Evolutionary conservation across 2,888 invertebrate species (phyloP), one percentile per base, ranked within the genome.

Genomic region (Ptilodon capucinus): DNA sequence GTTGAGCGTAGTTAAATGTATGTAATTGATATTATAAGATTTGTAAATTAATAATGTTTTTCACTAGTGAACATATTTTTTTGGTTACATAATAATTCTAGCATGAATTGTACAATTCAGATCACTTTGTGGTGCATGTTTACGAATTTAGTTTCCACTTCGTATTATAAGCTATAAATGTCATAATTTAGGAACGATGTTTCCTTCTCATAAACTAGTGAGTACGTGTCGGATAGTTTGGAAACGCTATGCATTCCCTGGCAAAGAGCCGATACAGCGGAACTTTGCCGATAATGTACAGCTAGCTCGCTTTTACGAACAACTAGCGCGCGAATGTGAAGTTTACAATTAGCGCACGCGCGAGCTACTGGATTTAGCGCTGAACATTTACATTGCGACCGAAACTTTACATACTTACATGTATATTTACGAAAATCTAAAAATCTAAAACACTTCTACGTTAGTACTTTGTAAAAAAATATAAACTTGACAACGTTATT

Each of bases 251-350:
- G 49, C 51, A 59, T 57, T 54, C 53, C 50, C 44, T 45, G 38
- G 38, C 38, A 50, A 53, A 58, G 60, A 46, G 54, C 57, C 43
- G 53, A 65, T 60, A 52, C 53, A 53, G 60, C 54, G 48, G 42
- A 68, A 73, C 64, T 69, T 64, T 58, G 63, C 63, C 67, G 62
- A 71, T 70, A 69, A 64, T 60, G 58, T 64, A 58, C 65, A 59
- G 49, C 49, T 47, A 46, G 40, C 36, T 32, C 54, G 55, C 54
- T 57, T 58, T 54, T 57, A 48, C 42, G 38, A 43, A 46, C 42
- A 44, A 36, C 48, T 47, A 46, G 42, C 42, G 40, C 13, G 16
- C 40, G 51, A 54, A 58, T 55, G 60, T 50, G 52, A 57, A 59
- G 54, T 63, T 58, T 43, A 51, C 55, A 68, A 71, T 71, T 64